These are phyloP conservation scores for Orius insidiosus DNA, from an alignment of 1,140 invertebrate genomes.

Conservation along the genomic window DNA sequence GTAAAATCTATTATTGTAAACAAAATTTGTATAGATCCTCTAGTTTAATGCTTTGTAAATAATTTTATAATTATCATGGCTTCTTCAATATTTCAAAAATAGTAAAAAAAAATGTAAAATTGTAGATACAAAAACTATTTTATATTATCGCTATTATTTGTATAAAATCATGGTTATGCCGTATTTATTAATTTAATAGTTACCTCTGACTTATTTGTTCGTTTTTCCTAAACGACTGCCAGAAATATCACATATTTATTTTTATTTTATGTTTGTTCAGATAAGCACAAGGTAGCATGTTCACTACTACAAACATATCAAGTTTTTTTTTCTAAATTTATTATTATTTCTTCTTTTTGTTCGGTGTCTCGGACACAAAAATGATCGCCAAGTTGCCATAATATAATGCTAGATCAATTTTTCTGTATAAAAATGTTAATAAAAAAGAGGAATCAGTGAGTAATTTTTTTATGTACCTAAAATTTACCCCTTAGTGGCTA, in stretches of 20 bases:
- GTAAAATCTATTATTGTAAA: background rate
- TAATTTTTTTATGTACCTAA: too few species aligned
- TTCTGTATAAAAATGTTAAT: too few species aligned
- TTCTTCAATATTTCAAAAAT: conserved; percentile 9
- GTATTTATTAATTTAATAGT: conserved; percentile 3
- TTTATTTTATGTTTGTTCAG: conserved; percentile 1
- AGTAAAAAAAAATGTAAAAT: conserved; percentile 1
- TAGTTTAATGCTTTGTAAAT: conserved; percentile 1
- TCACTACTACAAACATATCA: background rate
- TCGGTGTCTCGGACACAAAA: too few species aligned
- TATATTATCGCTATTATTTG: background rate
- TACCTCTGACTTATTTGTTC: background rate
- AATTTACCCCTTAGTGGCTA: too few species aligned
- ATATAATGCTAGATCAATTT: too few species aligned
- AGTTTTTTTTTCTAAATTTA: too few species aligned
- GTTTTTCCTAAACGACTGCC: background rate
- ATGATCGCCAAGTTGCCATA: too few species aligned
- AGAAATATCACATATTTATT: background rate
- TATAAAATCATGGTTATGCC: background rate
- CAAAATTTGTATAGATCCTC: background rate
- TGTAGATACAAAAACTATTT: background rate
- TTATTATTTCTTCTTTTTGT: too few species aligned
- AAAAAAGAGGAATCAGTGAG: too few species aligned
- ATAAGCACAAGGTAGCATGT: conserved; percentile 10
- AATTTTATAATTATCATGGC: background rate